These are phyloP conservation scores for Sinodicranocentrus sp. DNA, from an alignment of 2,888 invertebrate species.

Conservation along the genomic window DNA sequence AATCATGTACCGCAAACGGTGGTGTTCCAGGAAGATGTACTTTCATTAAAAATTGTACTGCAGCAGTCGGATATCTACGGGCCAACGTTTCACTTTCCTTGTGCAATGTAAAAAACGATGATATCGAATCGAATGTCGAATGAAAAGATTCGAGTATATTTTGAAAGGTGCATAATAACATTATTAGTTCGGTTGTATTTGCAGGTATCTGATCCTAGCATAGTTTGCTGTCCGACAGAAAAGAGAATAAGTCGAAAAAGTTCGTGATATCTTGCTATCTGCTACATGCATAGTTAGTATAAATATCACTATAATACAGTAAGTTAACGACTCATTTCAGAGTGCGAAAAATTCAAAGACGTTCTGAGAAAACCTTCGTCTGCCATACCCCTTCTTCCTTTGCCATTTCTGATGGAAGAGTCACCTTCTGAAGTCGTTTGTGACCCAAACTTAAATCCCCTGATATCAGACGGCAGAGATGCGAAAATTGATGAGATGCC, in stretches of 20 bases:
- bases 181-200: too few relatives aligned
- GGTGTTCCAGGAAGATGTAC: constrained; percentile 35
- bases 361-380: constrained; percentile 17
- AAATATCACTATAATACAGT: too few relatives aligned
- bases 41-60: constrained; percentile 23
- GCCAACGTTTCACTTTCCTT: constrained; percentile 29
- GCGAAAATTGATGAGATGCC: constrained; percentile 64
- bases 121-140: too few relatives aligned
- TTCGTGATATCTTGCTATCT: too few relatives aligned
- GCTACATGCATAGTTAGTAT: too few relatives aligned
- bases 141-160: too few relatives aligned
- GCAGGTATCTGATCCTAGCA: background rate
- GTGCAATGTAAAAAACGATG: constrained; percentile 59
- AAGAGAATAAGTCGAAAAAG: constrained; percentile 56
- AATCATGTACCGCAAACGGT: constrained; percentile 30
- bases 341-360: constrained; percentile 31
- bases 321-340: too few relatives aligned
- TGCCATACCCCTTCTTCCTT: constrained; percentile 20
- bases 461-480: constrained; percentile 69
- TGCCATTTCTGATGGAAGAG: constrained; percentile 15
- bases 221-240: constrained; percentile 61
- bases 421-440: constrained; percentile 12
- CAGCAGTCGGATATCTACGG: constrained; percentile 44
- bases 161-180: too few relatives aligned
- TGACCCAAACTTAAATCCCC: constrained; percentile 27